Evolutionary conservation across 2,888 invertebrate genomes (phyloP), one percentile per base, ranked within the genome.

Genomic region (Margaritifera margaritifera): DNA sequence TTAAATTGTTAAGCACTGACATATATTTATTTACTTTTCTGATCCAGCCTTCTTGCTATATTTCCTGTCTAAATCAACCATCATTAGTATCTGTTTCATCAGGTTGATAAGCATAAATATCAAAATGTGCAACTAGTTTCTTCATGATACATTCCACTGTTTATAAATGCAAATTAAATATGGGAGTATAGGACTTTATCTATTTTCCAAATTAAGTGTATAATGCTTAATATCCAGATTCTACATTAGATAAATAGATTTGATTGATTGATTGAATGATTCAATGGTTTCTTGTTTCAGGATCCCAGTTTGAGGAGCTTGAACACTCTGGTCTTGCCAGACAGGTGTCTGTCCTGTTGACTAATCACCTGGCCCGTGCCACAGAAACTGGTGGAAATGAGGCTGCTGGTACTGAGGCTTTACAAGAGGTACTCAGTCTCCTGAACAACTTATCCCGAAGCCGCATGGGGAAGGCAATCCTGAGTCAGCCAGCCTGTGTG

Each of bases 281-380:
- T 20, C 4, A 20, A 27, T 55, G 19, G 59, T 54, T 55, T 55
- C 58, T 18, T 51, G 53, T 53, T 68, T 6, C 69, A 86, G 86
- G 82, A 51, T 74, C 81, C 2, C 79, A 80, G 25, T 77, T 81
- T 64, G 87, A 88, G 61, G 84, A 89, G 53, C 70, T 88, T 60
- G 88, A 89, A 69, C 88, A 89, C 72, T 87, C 88, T 18, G 89
- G 89, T 15, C 80, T 90, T 56, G 89, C 89, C 6, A 74, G 88
- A 24, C 90, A 90, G 76, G 89, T 90, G 58, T 89, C 90, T 18
- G 83, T 86, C 11, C 78, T 89, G 56, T 80, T 90, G 50, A 89
- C 89, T 42, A 89, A 90, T 77, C 88, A 90, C 75, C 80, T 90
- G 59, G 87, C 89, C 22, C 75, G 89, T 52, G 90, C 90, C n/a